Evolutionary conservation across 2,888 invertebrate genomes (phyloP).

Genomic region (Agonopterix subpropinquella): DNA sequence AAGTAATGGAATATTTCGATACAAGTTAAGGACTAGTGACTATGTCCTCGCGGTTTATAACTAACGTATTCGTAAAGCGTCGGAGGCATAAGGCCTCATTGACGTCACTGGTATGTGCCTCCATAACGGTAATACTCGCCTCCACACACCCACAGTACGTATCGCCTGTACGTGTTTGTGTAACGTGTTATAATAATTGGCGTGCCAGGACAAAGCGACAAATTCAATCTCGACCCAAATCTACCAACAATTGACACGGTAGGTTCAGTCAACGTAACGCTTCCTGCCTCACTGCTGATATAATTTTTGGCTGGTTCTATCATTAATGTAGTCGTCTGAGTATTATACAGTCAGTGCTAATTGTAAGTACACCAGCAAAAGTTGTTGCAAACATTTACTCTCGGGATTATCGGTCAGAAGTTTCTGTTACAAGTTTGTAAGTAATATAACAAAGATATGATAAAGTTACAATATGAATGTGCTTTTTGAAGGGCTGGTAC

Average conservation of each 20-base stretch:
- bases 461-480: no score
- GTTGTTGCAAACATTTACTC: no score
- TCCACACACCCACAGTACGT: conserved; percentile 49
- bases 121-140: conserved; percentile 73
- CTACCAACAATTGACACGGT: conserved; percentile 30
- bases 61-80: conserved; percentile 64
- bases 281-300: conserved; percentile 21
- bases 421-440: no score
- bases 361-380: no score
- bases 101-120: conserved; percentile 74
- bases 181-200: conserved; percentile 53
- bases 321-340: background rate
- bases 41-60: conserved; percentile 46
- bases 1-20: conserved; percentile 8
- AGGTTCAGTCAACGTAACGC: conserved; percentile 18
- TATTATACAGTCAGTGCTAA: no score
- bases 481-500: no score
- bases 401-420: no score
- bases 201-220: conserved; percentile 47
- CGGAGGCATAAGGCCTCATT: conserved; percentile 63
- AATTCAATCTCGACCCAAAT: conserved; percentile 61
- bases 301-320: conserved; percentile 10
- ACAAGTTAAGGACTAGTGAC: conserved; percentile 28
- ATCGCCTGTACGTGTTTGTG: conserved; percentile 22
- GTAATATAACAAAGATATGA: no score